Evolutionary conservation across 2,888 invertebrate species (phyloP), one percentile per base, ranked within the genome.

Genomic region (Drosophila anomelani): DNA sequence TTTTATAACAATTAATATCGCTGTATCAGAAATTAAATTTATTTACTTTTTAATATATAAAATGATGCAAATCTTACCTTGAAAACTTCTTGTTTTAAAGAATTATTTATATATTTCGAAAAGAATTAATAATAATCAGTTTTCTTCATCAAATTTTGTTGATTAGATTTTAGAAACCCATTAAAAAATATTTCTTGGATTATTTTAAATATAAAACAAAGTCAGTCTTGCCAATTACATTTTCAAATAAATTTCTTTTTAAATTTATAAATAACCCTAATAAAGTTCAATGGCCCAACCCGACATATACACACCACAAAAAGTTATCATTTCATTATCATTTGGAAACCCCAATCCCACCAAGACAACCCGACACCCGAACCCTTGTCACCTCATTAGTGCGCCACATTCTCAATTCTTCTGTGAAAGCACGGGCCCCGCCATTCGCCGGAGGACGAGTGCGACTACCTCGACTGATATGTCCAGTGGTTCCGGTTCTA

Each of bases 401-500:
- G 91, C 90, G 91, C 91, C 92, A 89, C 91, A 90, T 91, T 91
- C 85, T 91, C 90, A 90, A 91, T 92, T 92, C 91, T 92, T 92
- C 92, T 92, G 92, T 92, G 93, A 93, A 93, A 93, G 93, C 93
- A 93, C 93, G 93, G 93, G 93, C 93, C 92, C 90, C 86, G 85
- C 86, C 85, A 85, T 84, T 80, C 79, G 81, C 84, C 84, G 89
- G 87, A 91, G 87, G 92, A 92, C 92, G 91, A 91, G 92, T 89
- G 86, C 88, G 90, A 92, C 92, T 93, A 91, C 93, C 61, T 47
- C 46, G 68, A 68, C 73, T 68, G 46, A 68, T 68, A 44, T 68
- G 68, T 68, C 32, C 43, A 93, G 93, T 92, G 93, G 92, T 93
- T 93, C 93, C 90, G 93, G 92, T 92, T 93, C 91, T 92, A 96